Conservation (phyloP, 2,888 invertebrate genomes). For the Parthenolecanium corni region DNA sequence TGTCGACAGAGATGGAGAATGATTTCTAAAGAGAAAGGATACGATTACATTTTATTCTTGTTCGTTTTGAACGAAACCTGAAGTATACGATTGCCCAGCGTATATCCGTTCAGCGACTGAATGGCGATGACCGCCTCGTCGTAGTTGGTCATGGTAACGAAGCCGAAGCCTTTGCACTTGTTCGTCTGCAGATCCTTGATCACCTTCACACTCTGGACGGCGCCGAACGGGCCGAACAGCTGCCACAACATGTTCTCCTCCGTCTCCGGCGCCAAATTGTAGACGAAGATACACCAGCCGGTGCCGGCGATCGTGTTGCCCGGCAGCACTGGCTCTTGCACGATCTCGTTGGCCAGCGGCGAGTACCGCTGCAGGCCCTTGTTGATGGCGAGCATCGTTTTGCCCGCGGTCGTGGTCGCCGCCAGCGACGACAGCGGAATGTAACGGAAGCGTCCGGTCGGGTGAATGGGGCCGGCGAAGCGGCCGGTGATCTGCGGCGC, state of each 20-base stretch:
- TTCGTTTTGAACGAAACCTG: conserved; percentile 96
- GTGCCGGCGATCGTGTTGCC: conserved; percentile 76
- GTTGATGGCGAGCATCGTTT: conserved; percentile 73
- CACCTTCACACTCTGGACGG: conserved; percentile 93
- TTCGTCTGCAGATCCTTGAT: conserved; percentile 89
- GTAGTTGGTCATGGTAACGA: conserved; percentile 97
- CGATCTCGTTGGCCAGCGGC: conserved; percentile 67
- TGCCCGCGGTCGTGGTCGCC: conserved; percentile 54
- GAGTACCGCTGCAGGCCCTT: conserved; percentile 76
- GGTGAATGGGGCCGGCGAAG: conserved; percentile 79
- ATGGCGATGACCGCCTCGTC: conserved; percentile 94
- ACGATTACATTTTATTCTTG: conserved; percentile 46
- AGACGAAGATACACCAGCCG: conserved; percentile 88
- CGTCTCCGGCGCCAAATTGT: conserved; percentile 82
- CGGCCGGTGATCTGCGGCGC: conserved; percentile 67
- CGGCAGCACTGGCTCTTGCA: conserved; percentile 67
- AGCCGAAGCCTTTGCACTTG: conserved; percentile 97
- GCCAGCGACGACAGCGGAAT: conserved; percentile 40
- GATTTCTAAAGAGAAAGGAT: neutral
- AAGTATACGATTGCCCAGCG: conserved; percentile 84
- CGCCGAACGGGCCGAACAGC: conserved; percentile 93
- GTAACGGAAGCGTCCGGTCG: conserved; percentile 70
- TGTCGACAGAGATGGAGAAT: too few species aligned
- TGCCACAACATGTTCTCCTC: conserved; percentile 88
- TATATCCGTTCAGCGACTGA: conserved; percentile 90